Evolutionary conservation across 2,888 invertebrate species (phyloP).

Genomic region (Chrysolina haemoptera): DNA sequence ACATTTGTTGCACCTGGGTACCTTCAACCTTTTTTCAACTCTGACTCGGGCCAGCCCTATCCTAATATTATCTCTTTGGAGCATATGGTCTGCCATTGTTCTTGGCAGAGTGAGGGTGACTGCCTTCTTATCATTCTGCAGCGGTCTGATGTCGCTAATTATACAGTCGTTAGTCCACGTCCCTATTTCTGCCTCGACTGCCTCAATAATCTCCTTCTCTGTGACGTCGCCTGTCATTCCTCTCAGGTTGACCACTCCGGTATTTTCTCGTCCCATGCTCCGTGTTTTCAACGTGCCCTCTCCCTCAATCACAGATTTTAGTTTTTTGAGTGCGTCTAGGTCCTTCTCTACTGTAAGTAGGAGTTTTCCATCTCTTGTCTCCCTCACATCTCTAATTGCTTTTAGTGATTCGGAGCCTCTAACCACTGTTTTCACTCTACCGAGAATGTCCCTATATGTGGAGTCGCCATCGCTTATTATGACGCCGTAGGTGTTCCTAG

Average conservation of each 20-base stretch:
- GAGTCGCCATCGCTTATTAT: too few species aligned
- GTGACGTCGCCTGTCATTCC: background rate
- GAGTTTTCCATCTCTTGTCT: slow-evolving; percentile 5
- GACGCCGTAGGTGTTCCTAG: too few species aligned
- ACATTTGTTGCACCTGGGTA: background rate
- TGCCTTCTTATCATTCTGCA: background rate
- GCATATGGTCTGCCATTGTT: background rate
- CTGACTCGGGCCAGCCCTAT: background rate
- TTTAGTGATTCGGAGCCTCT: background rate
- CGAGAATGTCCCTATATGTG: too few species aligned
- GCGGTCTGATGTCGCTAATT: background rate
- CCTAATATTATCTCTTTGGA: background rate
- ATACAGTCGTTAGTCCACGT: background rate
- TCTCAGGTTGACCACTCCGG: background rate
- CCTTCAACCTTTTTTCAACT: background rate
- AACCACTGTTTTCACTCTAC: too few species aligned
- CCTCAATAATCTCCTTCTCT: background rate
- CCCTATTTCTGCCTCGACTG: background rate
- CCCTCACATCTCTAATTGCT: background rate
- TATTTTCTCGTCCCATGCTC: background rate
- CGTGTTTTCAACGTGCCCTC: background rate
- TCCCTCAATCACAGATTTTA: background rate
- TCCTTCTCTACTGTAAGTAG: background rate
- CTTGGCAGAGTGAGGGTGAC: background rate
- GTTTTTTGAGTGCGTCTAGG: background rate